Percentiles rank a stretch among this genome's conserved stretches.
Evolutionary conservation across 1,140 invertebrate species (phyloP).

Genomic region (Drosophila obscura): DNA sequence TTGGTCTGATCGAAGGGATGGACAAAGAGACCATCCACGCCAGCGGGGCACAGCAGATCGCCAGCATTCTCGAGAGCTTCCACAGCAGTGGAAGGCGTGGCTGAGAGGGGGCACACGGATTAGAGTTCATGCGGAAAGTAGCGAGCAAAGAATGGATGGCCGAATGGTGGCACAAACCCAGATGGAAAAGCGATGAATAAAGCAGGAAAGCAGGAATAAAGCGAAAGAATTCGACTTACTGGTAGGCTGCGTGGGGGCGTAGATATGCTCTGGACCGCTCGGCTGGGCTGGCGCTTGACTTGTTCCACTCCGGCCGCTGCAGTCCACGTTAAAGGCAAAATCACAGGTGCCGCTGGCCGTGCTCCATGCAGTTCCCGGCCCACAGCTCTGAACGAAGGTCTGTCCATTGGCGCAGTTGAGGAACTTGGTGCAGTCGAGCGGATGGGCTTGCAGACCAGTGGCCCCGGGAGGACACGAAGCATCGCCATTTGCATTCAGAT

Average conservation of each 20-base stretch:
- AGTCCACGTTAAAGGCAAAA: constrained; percentile 86
- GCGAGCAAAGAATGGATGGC: constrained; percentile 11
- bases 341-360: constrained; percentile 86
- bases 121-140: constrained; percentile 34
- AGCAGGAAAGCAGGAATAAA: too few relatives aligned
- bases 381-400: constrained; percentile 86
- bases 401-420: constrained; percentile 87
- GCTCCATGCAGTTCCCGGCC: constrained; percentile 88
- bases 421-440: constrained; percentile 87
- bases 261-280: not conserved
- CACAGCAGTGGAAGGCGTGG: constrained; percentile 35
- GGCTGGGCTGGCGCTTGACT: not conserved
- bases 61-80: not conserved
- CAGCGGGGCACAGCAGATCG: constrained; percentile 54
- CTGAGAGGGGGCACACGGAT: constrained; percentile 66
- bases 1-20: constrained; percentile 87
- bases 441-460: constrained; percentile 86
- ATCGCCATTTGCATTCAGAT: not conserved
- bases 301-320: constrained; percentile 34
- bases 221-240: constrained; percentile 8
- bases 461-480: constrained; percentile 83
- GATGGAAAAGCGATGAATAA: constrained; percentile 52
- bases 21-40: constrained; percentile 84
- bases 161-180: constrained; percentile 5
- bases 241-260: not conserved